Evolutionary conservation across 92 coral and sea anemone species (phyloP), one percentile per base, ranked within the genome.

Genomic region (Zoanthus gigantus): DNA sequence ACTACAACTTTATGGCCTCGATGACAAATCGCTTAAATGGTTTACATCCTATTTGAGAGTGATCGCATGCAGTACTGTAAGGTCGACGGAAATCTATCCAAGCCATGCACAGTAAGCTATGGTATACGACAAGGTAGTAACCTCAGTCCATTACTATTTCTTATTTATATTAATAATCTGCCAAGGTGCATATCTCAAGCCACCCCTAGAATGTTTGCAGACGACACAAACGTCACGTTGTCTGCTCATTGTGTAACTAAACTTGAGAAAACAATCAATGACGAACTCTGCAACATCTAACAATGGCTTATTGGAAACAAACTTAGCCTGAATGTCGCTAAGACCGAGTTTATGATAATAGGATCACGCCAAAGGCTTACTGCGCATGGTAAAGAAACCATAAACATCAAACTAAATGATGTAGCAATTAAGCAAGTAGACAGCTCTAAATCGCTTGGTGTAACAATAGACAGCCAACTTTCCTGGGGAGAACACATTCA

Each of bases 311-410:
- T 18, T 16, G 31, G 31, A 16, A 66, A 66, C 31, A 66, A 18
- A 18, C 71, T 66, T 7, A 66, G 71, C 32, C 32, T 66, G 0
- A 66, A 66, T 66, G 10, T 66, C 32, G 71, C 71, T 28, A 66
- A 18, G n/a, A 66, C 71, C 18, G 71, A 66, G n/a, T 66, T 66
- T 18, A 66, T 66, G 71, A 18, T 66, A 66, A 66, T 66, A 16
- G 71, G 71, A 18, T 66, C 71, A 16, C 29, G 31, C 9, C 71
- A 66, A 28, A 16, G 71, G 31, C 52, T 31, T 32, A 71, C 46
- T 0, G 47, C 47, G 45, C 48, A 31, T 16, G 48, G 30, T 32
- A 42, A 71, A 16, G 30, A 18, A 2, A 11, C 23, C 10, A 71
- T 71, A 31, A 32, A 71, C 1, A 31, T 71, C 31, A 6, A 16